Evolutionary conservation across 2,113 vertebrate genomes (phyloP).

Genomic region (Sisor rabdophorus): DNA sequence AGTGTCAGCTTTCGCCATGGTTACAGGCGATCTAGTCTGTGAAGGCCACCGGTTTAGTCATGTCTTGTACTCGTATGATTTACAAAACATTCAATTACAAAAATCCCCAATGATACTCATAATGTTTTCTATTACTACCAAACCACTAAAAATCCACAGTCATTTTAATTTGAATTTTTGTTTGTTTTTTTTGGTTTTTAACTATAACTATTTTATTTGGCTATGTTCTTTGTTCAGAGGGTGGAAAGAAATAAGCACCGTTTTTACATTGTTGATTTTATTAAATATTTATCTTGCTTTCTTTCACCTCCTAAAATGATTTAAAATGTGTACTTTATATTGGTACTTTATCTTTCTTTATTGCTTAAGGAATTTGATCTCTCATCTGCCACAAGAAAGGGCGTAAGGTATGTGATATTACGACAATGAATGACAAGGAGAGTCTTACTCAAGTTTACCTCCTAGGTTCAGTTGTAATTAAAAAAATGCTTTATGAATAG

Average conservation of each 20-base stretch:
- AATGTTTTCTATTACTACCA: neutral
- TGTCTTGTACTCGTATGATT: slow-evolving; percentile 2
- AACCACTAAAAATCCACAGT: too few relatives aligned
- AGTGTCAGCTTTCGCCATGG: neutral
- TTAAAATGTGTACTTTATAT: neutral
- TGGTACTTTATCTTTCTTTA: neutral
- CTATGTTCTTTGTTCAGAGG: neutral
- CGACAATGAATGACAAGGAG: neutral
- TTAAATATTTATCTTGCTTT: neutral
- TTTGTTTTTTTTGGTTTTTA: neutral
- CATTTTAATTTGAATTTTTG: neutral
- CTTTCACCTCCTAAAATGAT: neutral
- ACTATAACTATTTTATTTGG: neutral
- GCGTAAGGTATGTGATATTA: neutral
- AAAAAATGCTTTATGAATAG: neutral
- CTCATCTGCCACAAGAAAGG: neutral
- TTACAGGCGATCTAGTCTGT: neutral
- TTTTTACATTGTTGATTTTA: neutral
- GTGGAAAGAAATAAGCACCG: neutral
- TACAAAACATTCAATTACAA: slow-evolving; percentile 34
- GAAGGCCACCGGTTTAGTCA: neutral
- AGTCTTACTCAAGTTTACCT: neutral
- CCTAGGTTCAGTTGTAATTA: neutral
- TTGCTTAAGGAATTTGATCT: slow-evolving; percentile 16
- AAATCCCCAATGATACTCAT: neutral